Evolutionary conservation across 2,797 vertebrate species (phyloP).

Genomic region (Platyrinchus mystaceus): DNA sequence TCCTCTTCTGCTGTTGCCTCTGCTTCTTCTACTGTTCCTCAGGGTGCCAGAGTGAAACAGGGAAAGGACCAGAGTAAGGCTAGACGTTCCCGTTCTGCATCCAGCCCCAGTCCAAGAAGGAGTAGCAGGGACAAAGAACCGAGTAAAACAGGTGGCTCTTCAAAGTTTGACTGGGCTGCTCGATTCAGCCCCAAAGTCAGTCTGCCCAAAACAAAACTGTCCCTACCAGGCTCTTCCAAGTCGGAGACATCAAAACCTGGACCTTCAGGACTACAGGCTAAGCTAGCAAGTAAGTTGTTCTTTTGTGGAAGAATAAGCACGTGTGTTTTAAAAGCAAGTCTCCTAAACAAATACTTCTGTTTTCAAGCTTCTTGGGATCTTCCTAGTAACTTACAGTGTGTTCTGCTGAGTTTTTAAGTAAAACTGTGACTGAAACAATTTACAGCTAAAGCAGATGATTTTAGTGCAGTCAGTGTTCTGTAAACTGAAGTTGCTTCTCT

Average conservation of each 20-base stretch:
- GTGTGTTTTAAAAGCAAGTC: not conserved
- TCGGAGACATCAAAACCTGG: conserved; percentile 99
- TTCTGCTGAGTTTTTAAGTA: not conserved
- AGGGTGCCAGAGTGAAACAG: conserved; percentile 96
- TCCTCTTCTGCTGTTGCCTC: conserved; percentile 92
- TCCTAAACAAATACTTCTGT: not conserved
- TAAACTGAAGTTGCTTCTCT: not conserved
- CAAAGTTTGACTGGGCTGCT: conserved; percentile 99
- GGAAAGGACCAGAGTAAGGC: conserved; percentile 99
- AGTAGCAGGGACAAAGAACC: conserved; percentile 95
- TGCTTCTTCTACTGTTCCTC: conserved; percentile 84
- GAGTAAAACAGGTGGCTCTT: conserved; percentile 92
- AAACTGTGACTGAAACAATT: not conserved
- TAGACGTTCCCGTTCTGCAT: conserved; percentile 94
- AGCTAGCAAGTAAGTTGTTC: conserved; percentile 95
- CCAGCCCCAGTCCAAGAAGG: conserved; percentile 95
- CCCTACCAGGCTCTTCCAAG: conserved; percentile 97
- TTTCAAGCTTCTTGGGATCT: not conserved
- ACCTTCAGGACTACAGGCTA: conserved; percentile 99
- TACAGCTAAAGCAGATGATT: not conserved
- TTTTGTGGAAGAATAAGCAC: not conserved
- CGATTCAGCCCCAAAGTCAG: conserved; percentile 99
- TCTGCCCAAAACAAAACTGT: conserved; percentile 99
- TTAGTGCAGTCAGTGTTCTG: not conserved
- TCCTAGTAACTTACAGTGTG: not conserved